Evolutionary conservation across 2,888 invertebrate genomes (phyloP).

Genomic region (Steinernema carpocapsae): DNA sequence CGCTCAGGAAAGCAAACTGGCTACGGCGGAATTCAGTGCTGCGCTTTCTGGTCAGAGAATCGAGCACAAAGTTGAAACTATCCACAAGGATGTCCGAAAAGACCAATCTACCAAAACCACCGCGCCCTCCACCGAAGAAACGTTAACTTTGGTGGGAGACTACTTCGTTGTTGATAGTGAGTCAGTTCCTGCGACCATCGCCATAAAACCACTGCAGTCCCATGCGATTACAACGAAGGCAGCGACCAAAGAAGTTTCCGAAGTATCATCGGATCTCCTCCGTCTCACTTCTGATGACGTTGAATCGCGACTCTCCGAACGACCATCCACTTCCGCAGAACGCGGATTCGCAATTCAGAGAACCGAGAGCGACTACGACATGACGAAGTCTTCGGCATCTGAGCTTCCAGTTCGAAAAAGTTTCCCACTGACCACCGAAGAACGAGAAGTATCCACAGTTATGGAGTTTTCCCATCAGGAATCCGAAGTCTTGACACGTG

Average conservation of each 20-base stretch:
- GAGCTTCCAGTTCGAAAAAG: not conserved
- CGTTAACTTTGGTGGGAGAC: conserved; percentile 34
- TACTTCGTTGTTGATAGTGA: conserved; percentile 34
- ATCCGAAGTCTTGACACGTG: not conserved
- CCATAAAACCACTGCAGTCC: not conserved
- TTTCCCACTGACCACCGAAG: not conserved
- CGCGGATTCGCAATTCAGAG: not conserved
- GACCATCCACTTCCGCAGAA: not conserved
- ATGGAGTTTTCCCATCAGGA: not conserved
- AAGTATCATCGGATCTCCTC: not conserved
- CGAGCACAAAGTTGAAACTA: no score
- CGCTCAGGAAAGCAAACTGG: no score
- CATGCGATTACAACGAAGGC: not conserved
- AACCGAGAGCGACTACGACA: not conserved
- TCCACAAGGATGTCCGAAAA: no score
- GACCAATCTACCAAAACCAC: not conserved
- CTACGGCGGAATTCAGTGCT: no score
- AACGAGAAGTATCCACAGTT: not conserved
- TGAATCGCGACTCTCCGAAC: not conserved
- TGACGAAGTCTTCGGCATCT: not conserved
- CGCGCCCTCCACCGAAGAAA: conserved; percentile 42
- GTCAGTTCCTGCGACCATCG: not conserved
- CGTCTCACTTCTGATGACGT: not conserved
- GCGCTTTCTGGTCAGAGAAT: no score
- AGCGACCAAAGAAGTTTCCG: not conserved